These are phyloP conservation scores for Heliconius sara DNA, from an alignment of 2,888 invertebrate species.

Conservation along the genomic window DNA sequence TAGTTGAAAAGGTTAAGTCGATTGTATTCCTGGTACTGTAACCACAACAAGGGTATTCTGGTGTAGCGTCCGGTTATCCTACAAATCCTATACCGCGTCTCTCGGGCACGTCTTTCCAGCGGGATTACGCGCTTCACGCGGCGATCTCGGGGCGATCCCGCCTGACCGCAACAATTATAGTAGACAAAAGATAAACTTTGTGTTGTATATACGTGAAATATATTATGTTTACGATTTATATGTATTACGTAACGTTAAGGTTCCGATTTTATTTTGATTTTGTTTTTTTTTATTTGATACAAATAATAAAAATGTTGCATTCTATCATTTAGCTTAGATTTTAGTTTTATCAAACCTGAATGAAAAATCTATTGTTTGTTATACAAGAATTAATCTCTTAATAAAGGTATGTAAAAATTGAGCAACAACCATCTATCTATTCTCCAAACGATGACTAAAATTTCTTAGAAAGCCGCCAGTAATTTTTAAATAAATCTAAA, in stretches of 20 bases:
- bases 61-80: conserved; percentile 70
- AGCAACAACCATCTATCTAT: neutral
- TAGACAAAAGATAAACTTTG: conserved; percentile 50
- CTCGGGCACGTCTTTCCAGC: conserved; percentile 70
- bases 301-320: neutral
- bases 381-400: neutral
- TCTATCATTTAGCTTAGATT: neutral
- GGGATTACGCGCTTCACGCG: conserved; percentile 67
- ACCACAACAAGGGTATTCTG: conserved; percentile 65
- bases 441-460: neutral
- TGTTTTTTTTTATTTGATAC: neutral
- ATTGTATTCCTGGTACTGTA: conserved; percentile 56
- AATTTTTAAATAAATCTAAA: neutral
- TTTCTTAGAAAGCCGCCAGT: neutral
- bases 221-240: neutral
- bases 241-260: neutral
- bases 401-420: neutral
- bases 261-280: neutral
- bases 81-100: conserved; percentile 69
- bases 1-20: conserved; percentile 37
- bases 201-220: conserved; percentile 22
- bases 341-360: neutral
- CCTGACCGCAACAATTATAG: conserved; percentile 65
- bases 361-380: neutral
- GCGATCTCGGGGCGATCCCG: conserved; percentile 61